Conservation (phyloP, 2,113 vertebrate species). For the Bagarius yarrelli region DNA sequence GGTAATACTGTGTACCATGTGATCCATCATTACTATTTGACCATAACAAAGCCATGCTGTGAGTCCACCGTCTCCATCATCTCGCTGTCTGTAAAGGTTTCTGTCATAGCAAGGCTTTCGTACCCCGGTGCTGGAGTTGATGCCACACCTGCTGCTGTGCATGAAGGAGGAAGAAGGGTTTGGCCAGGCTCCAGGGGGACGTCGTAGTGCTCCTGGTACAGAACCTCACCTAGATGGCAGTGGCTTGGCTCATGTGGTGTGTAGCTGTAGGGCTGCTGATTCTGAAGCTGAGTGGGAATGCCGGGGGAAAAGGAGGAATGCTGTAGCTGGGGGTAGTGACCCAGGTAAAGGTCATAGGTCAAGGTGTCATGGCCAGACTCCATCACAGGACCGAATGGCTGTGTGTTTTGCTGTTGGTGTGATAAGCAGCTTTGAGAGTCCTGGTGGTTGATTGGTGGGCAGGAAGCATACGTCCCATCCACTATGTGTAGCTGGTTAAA, state of each 20-base stretch:
- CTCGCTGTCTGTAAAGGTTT: conserved; percentile 88
- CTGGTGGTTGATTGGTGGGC: conserved; percentile 71
- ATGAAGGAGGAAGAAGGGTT: conserved; percentile 55
- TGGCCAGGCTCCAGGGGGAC: conserved; percentile 72
- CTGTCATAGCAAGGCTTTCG: conserved; percentile 70
- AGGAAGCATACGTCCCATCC: conserved; percentile 77
- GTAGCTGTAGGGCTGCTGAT: conserved; percentile 71
- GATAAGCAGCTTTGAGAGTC: conserved; percentile 74
- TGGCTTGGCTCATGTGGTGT: conserved; percentile 69
- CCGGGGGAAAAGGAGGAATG: conserved; percentile 44
- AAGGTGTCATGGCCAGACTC: conserved; percentile 62
- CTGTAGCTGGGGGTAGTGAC: conserved; percentile 72
- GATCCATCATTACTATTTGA: conserved; percentile 74
- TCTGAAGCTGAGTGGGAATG: conserved; percentile 43
- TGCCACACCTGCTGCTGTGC: conserved; percentile 55
- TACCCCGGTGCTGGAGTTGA: conserved; percentile 63
- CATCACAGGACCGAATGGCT: conserved; percentile 66
- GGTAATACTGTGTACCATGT: conserved; percentile 60
- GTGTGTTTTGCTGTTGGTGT: conserved; percentile 58
- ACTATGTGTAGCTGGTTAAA: conserved; percentile 99
- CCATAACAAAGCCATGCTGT: conserved; percentile 92
- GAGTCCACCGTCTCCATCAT: conserved; percentile 98
- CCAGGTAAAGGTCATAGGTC: conserved; percentile 73
- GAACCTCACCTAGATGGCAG: conserved; percentile 58
- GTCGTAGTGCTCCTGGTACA: conserved; percentile 73